Conservation (phyloP, 2,113 vertebrate species). For the Tachysurus fulvidraco region DNA sequence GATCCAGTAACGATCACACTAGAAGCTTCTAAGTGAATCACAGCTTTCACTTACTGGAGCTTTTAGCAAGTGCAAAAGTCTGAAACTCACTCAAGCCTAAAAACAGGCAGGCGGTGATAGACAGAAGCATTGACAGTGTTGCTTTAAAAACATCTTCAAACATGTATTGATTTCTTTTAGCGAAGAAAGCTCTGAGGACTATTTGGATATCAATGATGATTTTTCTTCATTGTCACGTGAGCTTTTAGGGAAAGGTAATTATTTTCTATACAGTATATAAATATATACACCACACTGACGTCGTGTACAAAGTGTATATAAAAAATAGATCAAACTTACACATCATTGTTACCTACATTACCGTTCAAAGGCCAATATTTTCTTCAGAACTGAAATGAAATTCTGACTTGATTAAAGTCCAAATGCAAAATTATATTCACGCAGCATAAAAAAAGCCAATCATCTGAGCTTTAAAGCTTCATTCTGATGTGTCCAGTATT, state of each 20-base stretch:
- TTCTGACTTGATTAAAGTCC: neutral
- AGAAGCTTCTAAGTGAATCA: constrained; percentile 11
- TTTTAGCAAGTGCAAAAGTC: constrained; percentile 15
- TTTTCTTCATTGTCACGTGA: neutral
- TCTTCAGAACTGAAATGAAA: neutral
- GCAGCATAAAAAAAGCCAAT: neutral
- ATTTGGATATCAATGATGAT: neutral
- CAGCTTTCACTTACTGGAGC: constrained; percentile 4
- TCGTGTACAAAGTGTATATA: neutral
- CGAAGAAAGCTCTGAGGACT: neutral
- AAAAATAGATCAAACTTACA: neutral
- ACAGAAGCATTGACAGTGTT: neutral
- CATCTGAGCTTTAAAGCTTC: neutral
- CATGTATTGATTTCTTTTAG: neutral
- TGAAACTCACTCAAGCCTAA: constrained; percentile 18
- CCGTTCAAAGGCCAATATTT: neutral
- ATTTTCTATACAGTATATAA: neutral
- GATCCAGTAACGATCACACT: constrained; percentile 19
- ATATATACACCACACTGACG: neutral
- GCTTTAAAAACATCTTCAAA: neutral
- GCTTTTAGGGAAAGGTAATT: neutral
- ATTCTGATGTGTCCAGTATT: constrained; percentile 2
- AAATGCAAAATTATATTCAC: too few relatives aligned
- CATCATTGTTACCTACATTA: neutral
- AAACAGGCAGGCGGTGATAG: neutral